Base-by-base conservation (phyloP, 1,140 invertebrate species). In the Hydropsyche tenuis region DNA sequence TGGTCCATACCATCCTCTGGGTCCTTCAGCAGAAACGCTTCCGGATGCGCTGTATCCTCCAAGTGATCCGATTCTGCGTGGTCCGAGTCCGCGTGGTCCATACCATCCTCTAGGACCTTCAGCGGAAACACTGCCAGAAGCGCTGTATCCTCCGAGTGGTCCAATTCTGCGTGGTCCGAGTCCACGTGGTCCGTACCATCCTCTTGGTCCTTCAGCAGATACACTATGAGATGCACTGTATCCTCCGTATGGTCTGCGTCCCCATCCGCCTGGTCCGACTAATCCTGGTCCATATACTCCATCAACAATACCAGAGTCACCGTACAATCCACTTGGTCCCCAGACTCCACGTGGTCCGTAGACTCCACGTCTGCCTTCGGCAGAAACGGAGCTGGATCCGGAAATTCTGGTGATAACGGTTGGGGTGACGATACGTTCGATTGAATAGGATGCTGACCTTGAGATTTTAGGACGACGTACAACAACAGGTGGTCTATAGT, bases 21-120 rank as follows among this genome's bases (percentile, higher is more conserved):
- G 46, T n/a, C 62, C 45, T 23, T 48, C 18, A 51, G 18, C 46
- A 14, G 56, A 62, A 7, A 56, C 16, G 27, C 73, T 60, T 25
- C 62, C 48, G n/a, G 68, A 53, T 45, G 16, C 73, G 27, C 56
- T 37, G 20, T 42, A 43, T 18, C 53, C 69, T 23, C 70, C 70
- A 4, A 37, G 9, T 37, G 30, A 37, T 37, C 30, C 30, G 9
- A 9, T 3, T 37, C 30, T 37, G 30, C 30, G 3, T 60, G 62
- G 51, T 62, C 69, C 69, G 20, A 14, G 25, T 56, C 56, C 69
- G 12, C 48, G 46, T 56, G n/a, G 43, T 25, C 69, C 69, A 23
- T 2, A 20, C 9, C 45, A 18, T 14, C 45, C 45, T 48, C 45
- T 16, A n/a, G 63, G 63, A 2, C 63, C 63, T 5, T 65, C 16